A percentile compares a stretch with the other conserved stretches of the same genome.
Evolutionary conservation across 2,888 invertebrate genomes (phyloP).

Genomic region (Liodrosophila aerea): DNA sequence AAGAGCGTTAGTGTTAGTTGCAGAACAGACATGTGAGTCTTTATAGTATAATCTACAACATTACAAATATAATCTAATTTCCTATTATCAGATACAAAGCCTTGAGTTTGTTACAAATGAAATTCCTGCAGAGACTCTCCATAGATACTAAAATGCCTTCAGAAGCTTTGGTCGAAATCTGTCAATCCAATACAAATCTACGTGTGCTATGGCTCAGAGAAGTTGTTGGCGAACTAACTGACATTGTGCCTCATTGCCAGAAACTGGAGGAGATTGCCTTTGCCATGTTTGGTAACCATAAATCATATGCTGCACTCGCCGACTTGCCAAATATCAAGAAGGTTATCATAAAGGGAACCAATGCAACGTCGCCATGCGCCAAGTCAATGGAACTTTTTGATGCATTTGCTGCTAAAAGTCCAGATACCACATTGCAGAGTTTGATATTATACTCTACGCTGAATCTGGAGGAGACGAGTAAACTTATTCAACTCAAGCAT

Average conservation of each 20-base stretch:
- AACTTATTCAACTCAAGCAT: conserved; percentile 16
- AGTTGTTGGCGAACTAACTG: conserved; percentile 22
- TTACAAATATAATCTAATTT: too few relatives aligned
- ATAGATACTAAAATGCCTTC: conserved; percentile 11
- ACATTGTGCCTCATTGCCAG: conserved; percentile 28
- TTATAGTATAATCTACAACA: too few relatives aligned
- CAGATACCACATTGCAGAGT: conserved; percentile 5
- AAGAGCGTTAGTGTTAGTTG: conserved; percentile 20
- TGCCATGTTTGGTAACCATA: conserved; percentile 12
- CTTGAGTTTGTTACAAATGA: conserved; percentile 5
- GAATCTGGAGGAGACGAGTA: conserved; percentile 16
- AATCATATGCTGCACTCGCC: conserved; percentile 20
- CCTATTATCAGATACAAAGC: conserved; percentile 18
- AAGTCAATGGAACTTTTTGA: conserved; percentile 13
- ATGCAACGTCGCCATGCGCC: conserved; percentile 14
- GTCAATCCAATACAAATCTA: conserved; percentile 26
- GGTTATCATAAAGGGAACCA: conserved; percentile 15
- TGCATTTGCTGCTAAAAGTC: conserved; percentile 13
- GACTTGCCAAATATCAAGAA: conserved; percentile 25
- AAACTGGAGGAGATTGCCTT: conserved; percentile 32
- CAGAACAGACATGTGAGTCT: conserved; percentile 15
- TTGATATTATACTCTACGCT: conserved; percentile 8
- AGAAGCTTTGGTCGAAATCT: conserved; percentile 26
- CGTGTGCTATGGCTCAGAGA: conserved; percentile 24
- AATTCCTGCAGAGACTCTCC: conserved; percentile 16